Percentiles rank a stretch among this genome's conserved stretches.
Evolutionary conservation across 53 echinoderm and acorn worm species (phyloP).

Genomic region (Zoroaster sp.): DNA sequence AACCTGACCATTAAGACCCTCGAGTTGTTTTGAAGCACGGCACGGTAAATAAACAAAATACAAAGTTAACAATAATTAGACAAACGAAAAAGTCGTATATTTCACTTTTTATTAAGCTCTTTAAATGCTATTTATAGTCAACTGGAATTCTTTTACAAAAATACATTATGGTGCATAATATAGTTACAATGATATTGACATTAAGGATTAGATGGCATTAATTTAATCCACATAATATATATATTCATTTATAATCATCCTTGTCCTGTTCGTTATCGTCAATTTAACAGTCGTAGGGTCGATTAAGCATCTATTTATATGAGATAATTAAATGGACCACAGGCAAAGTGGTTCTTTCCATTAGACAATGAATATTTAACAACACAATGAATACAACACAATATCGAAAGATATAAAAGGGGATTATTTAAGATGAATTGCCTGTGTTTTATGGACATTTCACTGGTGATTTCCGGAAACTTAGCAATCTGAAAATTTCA

Average conservation of each 20-base stretch:
- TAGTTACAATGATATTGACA: slow-evolving; percentile 49
- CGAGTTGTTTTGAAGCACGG: too few relatives aligned
- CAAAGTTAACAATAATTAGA: too few relatives aligned
- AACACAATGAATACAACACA: background rate
- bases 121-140: slow-evolving; percentile 52
- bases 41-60: too few relatives aligned
- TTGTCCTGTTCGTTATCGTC: background rate
- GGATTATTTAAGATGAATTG: too few relatives aligned
- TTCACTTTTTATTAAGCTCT: slow-evolving; percentile 41
- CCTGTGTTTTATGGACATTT: too few relatives aligned
- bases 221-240: background rate
- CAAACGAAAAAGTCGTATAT: background rate
- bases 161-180: slow-evolving; percentile 64
- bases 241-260: background rate
- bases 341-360: background rate
- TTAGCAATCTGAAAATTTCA: too few relatives aligned
- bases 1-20: too few relatives aligned
- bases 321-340: too few relatives aligned
- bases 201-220: slow-evolving; percentile 1
- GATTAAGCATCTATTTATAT: too few relatives aligned
- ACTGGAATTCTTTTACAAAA: slow-evolving; percentile 64
- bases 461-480: too few relatives aligned
- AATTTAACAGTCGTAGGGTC: background rate
- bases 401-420: too few relatives aligned
- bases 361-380: background rate